A percentile compares a stretch with the other conserved stretches of the same genome.
phyloP scores from a whole-genome alignment of 2,888 invertebrate species.

The Brassicogethes aeneus region DNA sequence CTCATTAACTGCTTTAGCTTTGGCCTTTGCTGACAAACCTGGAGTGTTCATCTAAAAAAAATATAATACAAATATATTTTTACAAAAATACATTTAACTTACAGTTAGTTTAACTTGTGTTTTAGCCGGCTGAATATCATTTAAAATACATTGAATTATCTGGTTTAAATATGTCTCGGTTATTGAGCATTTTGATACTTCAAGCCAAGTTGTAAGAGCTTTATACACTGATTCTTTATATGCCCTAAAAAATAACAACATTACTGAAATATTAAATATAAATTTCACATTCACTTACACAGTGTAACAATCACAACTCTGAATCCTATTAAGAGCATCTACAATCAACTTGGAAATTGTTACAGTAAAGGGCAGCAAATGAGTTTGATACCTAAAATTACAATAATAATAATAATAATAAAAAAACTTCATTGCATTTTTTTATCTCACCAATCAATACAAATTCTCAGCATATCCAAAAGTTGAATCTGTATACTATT shows the following conservation, averaged over 20 bases:
- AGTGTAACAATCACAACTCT: background rate
- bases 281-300: background rate
- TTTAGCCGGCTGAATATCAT: background rate
- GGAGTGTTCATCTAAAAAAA: background rate
- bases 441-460: background rate
- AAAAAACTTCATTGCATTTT: background rate
- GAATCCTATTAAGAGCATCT: background rate
- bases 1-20: slow-evolving; percentile 13
- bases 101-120: background rate
- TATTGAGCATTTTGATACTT: background rate
- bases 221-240: background rate
- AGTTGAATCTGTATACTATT: background rate
- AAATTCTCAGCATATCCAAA: background rate
- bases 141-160: background rate
- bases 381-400: background rate
- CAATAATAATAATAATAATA: too few species aligned
- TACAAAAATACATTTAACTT: background rate
- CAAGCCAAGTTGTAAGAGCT: background rate
- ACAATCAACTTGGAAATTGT: background rate
- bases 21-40: background rate
- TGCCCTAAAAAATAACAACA: background rate
- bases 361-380: background rate
- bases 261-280: background rate
- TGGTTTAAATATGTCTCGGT: background rate
- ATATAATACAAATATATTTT: background rate